A percentile compares a stretch with the other conserved stretches of the same genome.
These are phyloP conservation scores for Leucophora obtusa DNA, from an alignment of 2,888 invertebrate species.

Conservation along the genomic window DNA sequence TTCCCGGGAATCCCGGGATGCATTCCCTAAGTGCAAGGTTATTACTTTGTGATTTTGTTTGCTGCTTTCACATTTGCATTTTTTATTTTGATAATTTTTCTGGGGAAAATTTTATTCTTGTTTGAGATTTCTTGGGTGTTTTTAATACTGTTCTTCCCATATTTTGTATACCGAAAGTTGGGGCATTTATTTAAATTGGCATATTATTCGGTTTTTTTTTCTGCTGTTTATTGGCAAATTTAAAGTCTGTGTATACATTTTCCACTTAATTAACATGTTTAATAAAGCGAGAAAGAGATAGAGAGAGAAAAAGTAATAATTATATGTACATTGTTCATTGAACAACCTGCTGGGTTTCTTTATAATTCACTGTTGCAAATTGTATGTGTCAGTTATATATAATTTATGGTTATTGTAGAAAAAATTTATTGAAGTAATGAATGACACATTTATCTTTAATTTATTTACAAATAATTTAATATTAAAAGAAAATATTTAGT, in stretches of 20 bases:
- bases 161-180: not conserved
- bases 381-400: not conserved
- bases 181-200: not conserved
- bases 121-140: not conserved
- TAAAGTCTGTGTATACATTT: slow-evolving; percentile 25
- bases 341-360: not conserved
- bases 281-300: not conserved
- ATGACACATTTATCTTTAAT: too few relatives aligned
- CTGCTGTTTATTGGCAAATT: not conserved
- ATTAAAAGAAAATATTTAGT: too few relatives aligned
- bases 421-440: too few relatives aligned
- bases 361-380: not conserved
- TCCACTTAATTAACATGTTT: slow-evolving; percentile 45
- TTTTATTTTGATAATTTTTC: slow-evolving; percentile 3
- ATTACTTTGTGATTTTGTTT: slow-evolving; percentile 41
- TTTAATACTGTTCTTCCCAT: not conserved
- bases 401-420: not conserved
- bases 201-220: slow-evolving; percentile 1
- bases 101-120: not conserved
- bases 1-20: too few relatives aligned
- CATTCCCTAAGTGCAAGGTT: slow-evolving; percentile 29
- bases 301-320: not conserved
- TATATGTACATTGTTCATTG: not conserved
- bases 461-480: too few relatives aligned
- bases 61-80: not conserved